Evolutionary conservation across 1,140 invertebrate genomes (phyloP).

Genomic region (Hycleus cichorii): DNA sequence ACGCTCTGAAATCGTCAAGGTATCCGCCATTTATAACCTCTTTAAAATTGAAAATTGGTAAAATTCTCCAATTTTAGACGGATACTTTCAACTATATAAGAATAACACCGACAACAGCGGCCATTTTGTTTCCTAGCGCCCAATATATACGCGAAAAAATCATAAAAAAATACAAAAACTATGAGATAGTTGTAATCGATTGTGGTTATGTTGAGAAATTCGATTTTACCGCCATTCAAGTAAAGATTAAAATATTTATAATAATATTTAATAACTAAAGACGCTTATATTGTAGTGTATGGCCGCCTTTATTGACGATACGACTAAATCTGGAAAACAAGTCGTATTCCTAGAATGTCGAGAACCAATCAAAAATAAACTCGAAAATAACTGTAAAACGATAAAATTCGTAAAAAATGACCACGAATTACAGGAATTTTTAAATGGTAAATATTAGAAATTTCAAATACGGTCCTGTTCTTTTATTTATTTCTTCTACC

Average conservation of each 20-base stretch:
- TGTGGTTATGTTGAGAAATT: conserved; percentile 46
- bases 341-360: conserved; percentile 16
- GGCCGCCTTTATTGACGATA: conserved; percentile 23
- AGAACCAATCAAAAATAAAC: conserved; percentile 4
- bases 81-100: conserved; percentile 43
- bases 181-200: conserved; percentile 46
- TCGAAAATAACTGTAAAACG: conserved; percentile 1
- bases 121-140: conserved; percentile 54
- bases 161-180: conserved; percentile 41
- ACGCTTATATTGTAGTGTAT: conserved; percentile 19
- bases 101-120: conserved; percentile 49
- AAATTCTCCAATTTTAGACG: conserved; percentile 35
- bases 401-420: conserved; percentile 1
- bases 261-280: too few species aligned
- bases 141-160: conserved; percentile 53
- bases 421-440: not conserved
- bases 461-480: not conserved
- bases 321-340: conserved; percentile 21
- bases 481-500: too few species aligned
- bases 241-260: conserved; percentile 23
- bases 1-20: conserved; percentile 43
- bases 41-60: too few species aligned
- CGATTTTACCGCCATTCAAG: conserved; percentile 53
- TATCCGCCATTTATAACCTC: not conserved
- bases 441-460: conserved; percentile 2